Percentiles rank a stretch among this genome's conserved stretches.
Conservation (phyloP, 2,888 invertebrate species). For the Patella ulyssiponensis region DNA sequence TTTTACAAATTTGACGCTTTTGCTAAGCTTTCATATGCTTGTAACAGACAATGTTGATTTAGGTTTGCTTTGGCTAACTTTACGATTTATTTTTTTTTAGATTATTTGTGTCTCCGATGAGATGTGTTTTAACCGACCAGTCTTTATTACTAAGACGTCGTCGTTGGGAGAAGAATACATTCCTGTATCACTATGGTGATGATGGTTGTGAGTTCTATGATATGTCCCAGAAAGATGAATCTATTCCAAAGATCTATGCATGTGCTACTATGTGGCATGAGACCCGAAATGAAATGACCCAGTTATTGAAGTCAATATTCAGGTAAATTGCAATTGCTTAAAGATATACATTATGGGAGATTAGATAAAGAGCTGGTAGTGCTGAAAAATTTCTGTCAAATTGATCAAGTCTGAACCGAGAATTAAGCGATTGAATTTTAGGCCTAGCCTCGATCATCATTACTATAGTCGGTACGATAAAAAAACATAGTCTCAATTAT, state of each 20-base stretch:
- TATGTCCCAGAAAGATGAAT: neutral
- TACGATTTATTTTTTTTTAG: slow-evolving; percentile 51
- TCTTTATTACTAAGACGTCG: slow-evolving; percentile 92
- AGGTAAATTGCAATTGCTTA: no score
- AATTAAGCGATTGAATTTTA: no score
- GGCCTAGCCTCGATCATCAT: no score
- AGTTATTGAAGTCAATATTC: slow-evolving; percentile 69
- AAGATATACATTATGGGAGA: no score
- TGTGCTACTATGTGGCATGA: slow-evolving; percentile 73
- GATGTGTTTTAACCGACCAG: slow-evolving; percentile 93
- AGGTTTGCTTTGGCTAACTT: neutral
- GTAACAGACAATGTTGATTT: neutral
- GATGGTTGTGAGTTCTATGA: slow-evolving; percentile 5
- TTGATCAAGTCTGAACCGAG: no score
- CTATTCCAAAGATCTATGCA: slow-evolving; percentile 66
- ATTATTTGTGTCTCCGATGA: slow-evolving; percentile 94
- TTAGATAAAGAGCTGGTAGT: no score
- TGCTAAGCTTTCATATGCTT: no score
- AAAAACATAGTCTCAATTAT: no score
- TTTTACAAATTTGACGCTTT: no score
- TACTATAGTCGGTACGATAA: no score
- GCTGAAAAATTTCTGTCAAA: no score
- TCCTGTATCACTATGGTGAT: slow-evolving; percentile 1
- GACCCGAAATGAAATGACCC: slow-evolving; percentile 68
- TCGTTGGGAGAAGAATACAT: slow-evolving; percentile 69